Percentiles rank a stretch among this genome's conserved stretches.
Evolutionary conservation across 2,797 vertebrate species (phyloP).

Genomic region (Crenichthys baileyi): DNA sequence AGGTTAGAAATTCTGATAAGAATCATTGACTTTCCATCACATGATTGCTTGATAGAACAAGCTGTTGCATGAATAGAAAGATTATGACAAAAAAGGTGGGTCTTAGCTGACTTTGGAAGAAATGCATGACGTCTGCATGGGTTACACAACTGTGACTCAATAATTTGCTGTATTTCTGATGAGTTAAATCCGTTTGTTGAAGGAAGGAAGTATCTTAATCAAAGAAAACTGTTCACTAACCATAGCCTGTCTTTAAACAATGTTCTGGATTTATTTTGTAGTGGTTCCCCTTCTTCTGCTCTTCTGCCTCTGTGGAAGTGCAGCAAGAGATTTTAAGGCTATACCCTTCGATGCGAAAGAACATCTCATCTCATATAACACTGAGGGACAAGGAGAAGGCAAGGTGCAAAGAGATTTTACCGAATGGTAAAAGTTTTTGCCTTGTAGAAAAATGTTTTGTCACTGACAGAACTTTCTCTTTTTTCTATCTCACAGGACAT

Average conservation of each 20-base stretch:
- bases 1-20: background rate
- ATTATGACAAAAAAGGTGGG: background rate
- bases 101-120: background rate
- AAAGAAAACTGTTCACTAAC: background rate
- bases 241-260: background rate
- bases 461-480: conserved; percentile 9
- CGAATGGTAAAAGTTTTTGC: background rate
- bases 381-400: conserved; percentile 90
- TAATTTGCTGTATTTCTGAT: background rate
- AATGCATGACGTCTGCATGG: background rate
- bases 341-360: conserved; percentile 81
- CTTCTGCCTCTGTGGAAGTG: conserved; percentile 84
- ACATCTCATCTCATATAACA: conserved; percentile 88
- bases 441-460: background rate
- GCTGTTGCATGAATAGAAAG: background rate
- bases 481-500: conserved; percentile 53
- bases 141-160: background rate
- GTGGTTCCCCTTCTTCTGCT: conserved; percentile 91
- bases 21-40: background rate
- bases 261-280: conserved; percentile 53
- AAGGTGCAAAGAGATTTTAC: conserved; percentile 73
- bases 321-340: conserved; percentile 74
- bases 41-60: background rate
- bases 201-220: background rate
- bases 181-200: background rate